These are phyloP conservation scores for Campoplex nolae DNA, from an alignment of 2,888 invertebrate genomes.

Conservation along the genomic window DNA sequence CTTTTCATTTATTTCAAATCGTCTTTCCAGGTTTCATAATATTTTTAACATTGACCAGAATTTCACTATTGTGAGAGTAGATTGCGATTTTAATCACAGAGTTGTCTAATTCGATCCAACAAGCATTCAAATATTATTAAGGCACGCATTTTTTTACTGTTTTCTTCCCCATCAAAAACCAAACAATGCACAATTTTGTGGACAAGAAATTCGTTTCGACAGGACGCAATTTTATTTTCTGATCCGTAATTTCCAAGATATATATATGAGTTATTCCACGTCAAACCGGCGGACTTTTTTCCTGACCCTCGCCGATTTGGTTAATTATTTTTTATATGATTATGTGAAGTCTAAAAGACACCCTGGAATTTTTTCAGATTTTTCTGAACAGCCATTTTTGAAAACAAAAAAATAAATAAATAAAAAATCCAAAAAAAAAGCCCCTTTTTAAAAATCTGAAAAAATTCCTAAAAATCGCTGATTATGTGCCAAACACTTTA, in stretches of 20 bases:
- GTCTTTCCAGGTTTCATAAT: constrained; percentile 20
- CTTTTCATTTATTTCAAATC: background rate
- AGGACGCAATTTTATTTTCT: background rate
- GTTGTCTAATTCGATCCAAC: constrained; percentile 16
- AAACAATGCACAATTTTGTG: constrained; percentile 40
- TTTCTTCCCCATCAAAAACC: constrained; percentile 36
- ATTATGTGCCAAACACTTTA: too few relatives aligned
- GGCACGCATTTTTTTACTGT: constrained; percentile 4
- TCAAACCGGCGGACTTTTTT: too few relatives aligned
- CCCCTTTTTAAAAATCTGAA: too few relatives aligned
- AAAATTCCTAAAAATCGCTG: too few relatives aligned
- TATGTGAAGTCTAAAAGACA: too few relatives aligned
- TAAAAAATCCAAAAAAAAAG: too few relatives aligned
- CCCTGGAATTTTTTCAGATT: too few relatives aligned
- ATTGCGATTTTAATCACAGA: constrained; percentile 36
- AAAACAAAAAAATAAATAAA: too few relatives aligned
- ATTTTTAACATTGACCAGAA: constrained; percentile 14
- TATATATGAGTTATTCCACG: background rate
- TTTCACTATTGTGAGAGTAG: constrained; percentile 52
- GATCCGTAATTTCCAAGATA: constrained; percentile 11
- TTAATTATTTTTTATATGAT: too few relatives aligned
- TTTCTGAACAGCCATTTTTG: too few relatives aligned
- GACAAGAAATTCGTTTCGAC: constrained; percentile 37
- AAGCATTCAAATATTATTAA: constrained; percentile 41
- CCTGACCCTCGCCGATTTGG: too few relatives aligned